Percentiles rank a stretch among this genome's conserved stretches.
Conservation (phyloP, 2,797 vertebrate species). For the Percopsis omiscomaycus region DNA sequence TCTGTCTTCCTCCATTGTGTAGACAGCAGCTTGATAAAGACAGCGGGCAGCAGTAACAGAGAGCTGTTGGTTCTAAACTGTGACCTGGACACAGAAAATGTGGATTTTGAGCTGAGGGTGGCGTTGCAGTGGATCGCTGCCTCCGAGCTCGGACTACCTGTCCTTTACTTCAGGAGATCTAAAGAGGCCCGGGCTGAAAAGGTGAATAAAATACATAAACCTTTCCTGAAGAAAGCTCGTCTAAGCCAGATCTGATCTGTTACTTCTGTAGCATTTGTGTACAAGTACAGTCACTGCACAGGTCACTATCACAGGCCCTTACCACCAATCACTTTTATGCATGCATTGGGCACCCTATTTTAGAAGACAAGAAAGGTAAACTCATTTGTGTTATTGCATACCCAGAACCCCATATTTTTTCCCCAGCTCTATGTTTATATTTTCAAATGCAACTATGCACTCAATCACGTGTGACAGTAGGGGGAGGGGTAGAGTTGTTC, state of each 20-base stretch:
- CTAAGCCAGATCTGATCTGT: conserved; percentile 5
- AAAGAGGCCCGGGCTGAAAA: conserved; percentile 86
- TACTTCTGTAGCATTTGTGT: too few species aligned
- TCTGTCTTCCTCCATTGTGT: conserved; percentile 32
- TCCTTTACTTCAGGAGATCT: conserved; percentile 90
- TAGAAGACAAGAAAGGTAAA: too few species aligned
- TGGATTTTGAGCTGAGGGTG: conserved; percentile 84
- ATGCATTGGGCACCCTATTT: too few species aligned
- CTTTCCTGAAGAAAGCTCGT: not conserved
- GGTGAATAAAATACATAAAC: conserved; percentile 67
- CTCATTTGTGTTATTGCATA: too few species aligned
- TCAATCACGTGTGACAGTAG: too few species aligned
- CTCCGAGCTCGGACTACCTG: conserved; percentile 90
- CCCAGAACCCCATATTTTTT: too few species aligned
- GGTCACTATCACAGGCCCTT: too few species aligned
- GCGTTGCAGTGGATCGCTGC: conserved; percentile 96
- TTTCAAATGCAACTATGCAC: too few species aligned
- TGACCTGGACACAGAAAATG: conserved; percentile 86
- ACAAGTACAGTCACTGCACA: too few species aligned
- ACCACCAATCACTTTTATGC: too few species aligned
- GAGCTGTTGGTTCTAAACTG: conserved; percentile 91
- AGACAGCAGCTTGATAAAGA: conserved; percentile 77
- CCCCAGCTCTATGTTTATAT: too few species aligned
- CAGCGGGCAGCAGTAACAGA: conserved; percentile 70
- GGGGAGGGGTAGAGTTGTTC: too few species aligned